Conservation (phyloP, 2,888 invertebrate genomes). For the Drosophila koepferae region DNA sequence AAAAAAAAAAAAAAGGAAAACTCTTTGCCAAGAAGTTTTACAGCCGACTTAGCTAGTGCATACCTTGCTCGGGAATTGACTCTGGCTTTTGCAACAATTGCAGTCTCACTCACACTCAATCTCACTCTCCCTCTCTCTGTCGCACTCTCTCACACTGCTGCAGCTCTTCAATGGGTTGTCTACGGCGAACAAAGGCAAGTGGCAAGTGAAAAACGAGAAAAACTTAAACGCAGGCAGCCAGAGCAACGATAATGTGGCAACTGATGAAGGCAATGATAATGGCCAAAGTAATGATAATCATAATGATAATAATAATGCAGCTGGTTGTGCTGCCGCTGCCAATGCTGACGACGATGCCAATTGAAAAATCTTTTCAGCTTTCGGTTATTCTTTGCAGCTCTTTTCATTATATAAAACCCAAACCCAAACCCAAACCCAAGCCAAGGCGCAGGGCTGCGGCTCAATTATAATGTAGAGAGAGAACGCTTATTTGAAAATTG, state of each 20-base stretch:
- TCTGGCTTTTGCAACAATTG: conserved; percentile 53
- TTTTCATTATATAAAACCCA: conserved; percentile 38
- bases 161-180: conserved; percentile 27
- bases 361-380: conserved; percentile 69
- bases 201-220: conserved; percentile 37
- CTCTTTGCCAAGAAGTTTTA: conserved; percentile 37
- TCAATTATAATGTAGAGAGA: conserved; percentile 56
- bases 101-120: conserved; percentile 26
- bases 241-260: conserved; percentile 65
- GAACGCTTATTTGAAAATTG: conserved; percentile 80
- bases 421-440: not conserved
- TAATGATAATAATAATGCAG: conserved; percentile 40
- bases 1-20: conserved; percentile 8
- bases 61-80: conserved; percentile 44
- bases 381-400: conserved; percentile 48
- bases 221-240: conserved; percentile 45
- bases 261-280: conserved; percentile 72
- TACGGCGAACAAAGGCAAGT: conserved; percentile 61
- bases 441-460: conserved; percentile 15
- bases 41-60: conserved; percentile 28
- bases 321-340: conserved; percentile 8
- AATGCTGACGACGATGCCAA: conserved; percentile 63
- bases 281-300: conserved; percentile 47
- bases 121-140: not conserved
- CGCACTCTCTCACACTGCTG: not conserved